phyloP scores from a whole-genome alignment of 64 coral and sea anemone genomes.

The Dendrophyllia cribrosa region DNA sequence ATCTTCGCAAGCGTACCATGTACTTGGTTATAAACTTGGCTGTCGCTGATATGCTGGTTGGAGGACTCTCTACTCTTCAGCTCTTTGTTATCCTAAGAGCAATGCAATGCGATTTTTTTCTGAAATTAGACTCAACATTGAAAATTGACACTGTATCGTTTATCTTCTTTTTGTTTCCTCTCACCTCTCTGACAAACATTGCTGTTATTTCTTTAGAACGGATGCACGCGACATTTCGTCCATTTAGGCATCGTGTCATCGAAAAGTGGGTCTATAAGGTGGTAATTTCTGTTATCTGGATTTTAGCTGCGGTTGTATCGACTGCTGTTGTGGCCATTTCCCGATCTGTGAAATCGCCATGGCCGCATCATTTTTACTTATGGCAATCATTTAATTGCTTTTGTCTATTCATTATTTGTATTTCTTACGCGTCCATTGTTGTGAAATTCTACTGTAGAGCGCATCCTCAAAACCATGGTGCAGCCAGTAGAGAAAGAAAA shows the following conservation, averaged over 20 bases:
- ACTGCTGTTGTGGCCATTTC: background rate
- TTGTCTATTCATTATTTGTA: background rate
- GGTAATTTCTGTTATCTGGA: background rate
- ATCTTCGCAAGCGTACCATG: background rate
- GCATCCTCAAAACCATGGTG: background rate
- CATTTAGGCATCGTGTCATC: background rate
- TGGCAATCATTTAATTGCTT: background rate
- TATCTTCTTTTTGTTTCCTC: background rate
- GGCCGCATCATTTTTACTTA: background rate
- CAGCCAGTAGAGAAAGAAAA: conserved; percentile 29
- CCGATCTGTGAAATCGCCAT: background rate
- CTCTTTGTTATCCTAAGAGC: background rate
- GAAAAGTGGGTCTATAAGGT: background rate
- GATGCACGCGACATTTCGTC: background rate
- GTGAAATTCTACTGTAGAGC: background rate
- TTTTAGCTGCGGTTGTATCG: background rate
- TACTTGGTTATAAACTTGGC: background rate
- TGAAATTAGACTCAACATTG: background rate
- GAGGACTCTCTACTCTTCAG: background rate
- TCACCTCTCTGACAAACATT: background rate
- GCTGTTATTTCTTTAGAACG: background rate
- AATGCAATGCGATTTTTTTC: background rate
- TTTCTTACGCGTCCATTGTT: conserved; percentile 15
- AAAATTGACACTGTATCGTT: background rate
- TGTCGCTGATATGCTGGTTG: conserved; percentile 6